phyloP scores from a whole-genome alignment of 2,113 vertebrate genomes.

The Ictidomys tridecemlineatus region DNA sequence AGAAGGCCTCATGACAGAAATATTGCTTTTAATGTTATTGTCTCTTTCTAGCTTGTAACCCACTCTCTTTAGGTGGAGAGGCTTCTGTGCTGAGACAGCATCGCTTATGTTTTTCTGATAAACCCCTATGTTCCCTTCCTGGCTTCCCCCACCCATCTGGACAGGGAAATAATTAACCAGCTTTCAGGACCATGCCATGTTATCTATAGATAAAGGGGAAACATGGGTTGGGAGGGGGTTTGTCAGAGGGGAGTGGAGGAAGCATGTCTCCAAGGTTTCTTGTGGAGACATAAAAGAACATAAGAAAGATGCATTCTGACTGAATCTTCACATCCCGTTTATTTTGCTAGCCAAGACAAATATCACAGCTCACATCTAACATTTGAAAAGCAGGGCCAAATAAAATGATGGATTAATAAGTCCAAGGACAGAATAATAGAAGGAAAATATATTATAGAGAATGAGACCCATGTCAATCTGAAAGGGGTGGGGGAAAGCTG shows the following conservation, averaged over 20 bases:
- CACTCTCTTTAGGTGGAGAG: conserved; percentile 33
- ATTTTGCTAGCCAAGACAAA: conserved; percentile 81
- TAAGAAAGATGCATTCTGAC: conserved; percentile 59
- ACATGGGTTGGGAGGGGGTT: not conserved
- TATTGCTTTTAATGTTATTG: conserved; percentile 76
- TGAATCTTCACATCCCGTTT: conserved; percentile 75
- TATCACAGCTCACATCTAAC: conserved; percentile 76
- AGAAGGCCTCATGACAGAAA: conserved; percentile 76
- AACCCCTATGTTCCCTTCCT: conserved; percentile 52
- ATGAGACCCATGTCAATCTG: conserved; percentile 30
- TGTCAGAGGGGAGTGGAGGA: conserved; percentile 31
- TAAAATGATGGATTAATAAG: conserved; percentile 82
- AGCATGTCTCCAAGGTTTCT: conserved; percentile 56
- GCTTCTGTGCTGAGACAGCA: not conserved
- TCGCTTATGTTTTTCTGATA: conserved; percentile 52
- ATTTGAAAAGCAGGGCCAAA: conserved; percentile 80
- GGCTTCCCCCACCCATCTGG: conserved; percentile 50
- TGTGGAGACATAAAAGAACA: conserved; percentile 66
- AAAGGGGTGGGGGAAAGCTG: conserved; percentile 1
- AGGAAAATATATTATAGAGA: conserved; percentile 69
- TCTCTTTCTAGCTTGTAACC: conserved; percentile 71
- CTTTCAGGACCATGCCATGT: conserved; percentile 37
- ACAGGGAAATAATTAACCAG: conserved; percentile 67
- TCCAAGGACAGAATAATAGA: conserved; percentile 75
- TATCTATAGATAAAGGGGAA: conserved; percentile 36